Conservation (phyloP, 2,888 invertebrate species). For the Drosophila mettleri region DNA sequence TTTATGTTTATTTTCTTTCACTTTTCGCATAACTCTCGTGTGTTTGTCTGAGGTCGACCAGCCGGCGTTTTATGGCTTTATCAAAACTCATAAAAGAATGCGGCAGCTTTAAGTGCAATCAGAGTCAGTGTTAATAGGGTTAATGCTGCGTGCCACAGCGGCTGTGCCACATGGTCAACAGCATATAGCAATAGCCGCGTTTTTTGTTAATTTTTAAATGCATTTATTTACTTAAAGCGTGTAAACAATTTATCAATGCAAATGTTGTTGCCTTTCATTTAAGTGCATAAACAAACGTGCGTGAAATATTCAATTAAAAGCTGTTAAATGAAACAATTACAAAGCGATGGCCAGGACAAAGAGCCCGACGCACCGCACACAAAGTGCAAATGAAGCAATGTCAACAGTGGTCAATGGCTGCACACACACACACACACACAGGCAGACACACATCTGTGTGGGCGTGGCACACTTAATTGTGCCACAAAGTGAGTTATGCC, state of each 20-base stretch:
- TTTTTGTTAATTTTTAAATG: conserved; percentile 34
- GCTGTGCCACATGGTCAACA: conserved; percentile 20
- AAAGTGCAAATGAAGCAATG: conserved; percentile 67
- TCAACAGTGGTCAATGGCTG: conserved; percentile 48
- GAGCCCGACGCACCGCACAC: conserved; percentile 18
- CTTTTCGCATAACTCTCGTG: not conserved
- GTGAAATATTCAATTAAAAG: conserved; percentile 75
- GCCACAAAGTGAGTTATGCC: conserved; percentile 71
- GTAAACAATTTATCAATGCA: conserved; percentile 67
- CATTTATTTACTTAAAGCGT: conserved; percentile 68
- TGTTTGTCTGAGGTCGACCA: conserved; percentile 9
- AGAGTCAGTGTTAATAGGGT: conserved; percentile 22
- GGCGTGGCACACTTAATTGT: conserved; percentile 63
- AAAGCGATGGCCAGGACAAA: conserved; percentile 32
- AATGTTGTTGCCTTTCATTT: conserved; percentile 18
- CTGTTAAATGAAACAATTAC: conserved; percentile 75
- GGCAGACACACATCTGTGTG: not conserved
- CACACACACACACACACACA: not conserved
- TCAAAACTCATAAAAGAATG: conserved; percentile 70
- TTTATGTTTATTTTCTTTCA: conserved; percentile 20
- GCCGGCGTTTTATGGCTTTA: conserved; percentile 66
- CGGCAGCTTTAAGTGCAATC: conserved; percentile 21
- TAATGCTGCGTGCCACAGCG: conserved; percentile 8
- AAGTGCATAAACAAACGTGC: conserved; percentile 52
- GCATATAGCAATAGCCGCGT: conserved; percentile 1